phyloP scores from a whole-genome alignment of 1,140 invertebrate species.

The Nixonia krombeini region DNA sequence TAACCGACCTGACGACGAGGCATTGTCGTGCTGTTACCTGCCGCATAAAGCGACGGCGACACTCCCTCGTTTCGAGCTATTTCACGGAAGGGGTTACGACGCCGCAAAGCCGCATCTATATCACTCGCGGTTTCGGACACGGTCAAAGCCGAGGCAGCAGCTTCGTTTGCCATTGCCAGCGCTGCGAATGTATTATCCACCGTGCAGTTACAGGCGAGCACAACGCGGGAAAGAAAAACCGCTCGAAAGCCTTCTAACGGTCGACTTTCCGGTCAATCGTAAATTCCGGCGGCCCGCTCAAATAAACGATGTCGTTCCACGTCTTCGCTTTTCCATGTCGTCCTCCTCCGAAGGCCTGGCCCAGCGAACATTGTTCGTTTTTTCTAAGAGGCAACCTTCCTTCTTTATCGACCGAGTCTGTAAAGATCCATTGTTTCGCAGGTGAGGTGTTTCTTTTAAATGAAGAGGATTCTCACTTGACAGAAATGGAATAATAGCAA shows the following conservation, averaged over 20 bases:
- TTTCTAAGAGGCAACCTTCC: too few relatives aligned
- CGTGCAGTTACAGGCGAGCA: slow-evolving; percentile 13
- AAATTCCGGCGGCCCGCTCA: slow-evolving; percentile 13
- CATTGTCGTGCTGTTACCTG: slow-evolving; percentile 40
- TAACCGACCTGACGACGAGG: slow-evolving; percentile 23
- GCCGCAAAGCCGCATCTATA: slow-evolving; percentile 59
- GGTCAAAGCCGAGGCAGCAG: too few relatives aligned
- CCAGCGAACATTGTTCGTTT: too few relatives aligned
- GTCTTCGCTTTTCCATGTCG: slow-evolving; percentile 8
- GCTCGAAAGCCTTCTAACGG: slow-evolving; percentile 9
- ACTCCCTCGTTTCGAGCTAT: slow-evolving; percentile 48
- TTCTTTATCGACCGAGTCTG: too few relatives aligned
- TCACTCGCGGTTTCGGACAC: slow-evolving; percentile 53
- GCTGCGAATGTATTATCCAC: slow-evolving; percentile 48
- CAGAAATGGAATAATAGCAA: too few relatives aligned
- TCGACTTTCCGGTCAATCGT: slow-evolving; percentile 10
- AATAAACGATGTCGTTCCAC: slow-evolving; percentile 18
- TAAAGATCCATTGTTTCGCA: too few relatives aligned
- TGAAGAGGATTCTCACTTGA: too few relatives aligned
- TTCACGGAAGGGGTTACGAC: slow-evolving; percentile 32
- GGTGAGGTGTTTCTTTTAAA: too few relatives aligned
- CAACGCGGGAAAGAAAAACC: slow-evolving; percentile 17
- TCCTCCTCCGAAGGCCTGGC: not conserved
- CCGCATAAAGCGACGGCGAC: slow-evolving; percentile 41
- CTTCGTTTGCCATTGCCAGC: too few relatives aligned